phyloP scores from a whole-genome alignment of 64 coral and sea anemone genomes.

The Hydrozoanthus tunicans region DNA sequence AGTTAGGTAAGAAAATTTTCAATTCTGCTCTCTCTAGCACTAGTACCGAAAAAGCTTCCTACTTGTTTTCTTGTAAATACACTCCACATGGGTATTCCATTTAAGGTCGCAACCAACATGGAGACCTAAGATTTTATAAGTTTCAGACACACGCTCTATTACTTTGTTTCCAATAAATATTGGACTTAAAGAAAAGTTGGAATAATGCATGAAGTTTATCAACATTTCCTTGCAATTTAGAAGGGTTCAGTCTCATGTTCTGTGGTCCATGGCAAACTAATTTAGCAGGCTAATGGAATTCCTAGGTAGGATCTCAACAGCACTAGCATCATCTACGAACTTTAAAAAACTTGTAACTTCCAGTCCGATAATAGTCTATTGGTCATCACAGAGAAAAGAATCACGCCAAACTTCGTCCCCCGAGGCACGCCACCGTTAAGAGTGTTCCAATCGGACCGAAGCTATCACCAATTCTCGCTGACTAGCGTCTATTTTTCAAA shows the following conservation, averaged over 20 bases:
- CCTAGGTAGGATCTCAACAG: constrained; percentile 58
- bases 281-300: constrained; percentile 57
- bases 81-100: constrained; percentile 63
- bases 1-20: constrained; percentile 5
- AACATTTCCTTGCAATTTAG: constrained; percentile 64
- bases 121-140: constrained; percentile 63
- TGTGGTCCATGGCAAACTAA: constrained; percentile 49
- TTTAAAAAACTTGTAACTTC: constrained; percentile 15
- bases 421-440: constrained; percentile 20
- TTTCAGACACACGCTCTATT: constrained; percentile 50
- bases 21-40: constrained; percentile 49
- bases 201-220: constrained; percentile 68
- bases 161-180: constrained; percentile 60
- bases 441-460: not conserved
- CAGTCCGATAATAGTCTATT: constrained; percentile 37
- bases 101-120: constrained; percentile 60
- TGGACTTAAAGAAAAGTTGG: constrained; percentile 46
- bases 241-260: constrained; percentile 71
- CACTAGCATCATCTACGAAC: constrained; percentile 71
- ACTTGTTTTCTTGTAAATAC: constrained; percentile 59
- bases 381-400: constrained; percentile 50
- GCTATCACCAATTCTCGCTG: not conserved
- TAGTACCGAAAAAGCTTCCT: constrained; percentile 36
- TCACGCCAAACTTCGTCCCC: constrained; percentile 38
- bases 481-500: not conserved